These are phyloP conservation scores for Holothuria glaberrima DNA, from an alignment of 35 echinoderm and acorn worm genomes.

Conservation along the genomic window DNA sequence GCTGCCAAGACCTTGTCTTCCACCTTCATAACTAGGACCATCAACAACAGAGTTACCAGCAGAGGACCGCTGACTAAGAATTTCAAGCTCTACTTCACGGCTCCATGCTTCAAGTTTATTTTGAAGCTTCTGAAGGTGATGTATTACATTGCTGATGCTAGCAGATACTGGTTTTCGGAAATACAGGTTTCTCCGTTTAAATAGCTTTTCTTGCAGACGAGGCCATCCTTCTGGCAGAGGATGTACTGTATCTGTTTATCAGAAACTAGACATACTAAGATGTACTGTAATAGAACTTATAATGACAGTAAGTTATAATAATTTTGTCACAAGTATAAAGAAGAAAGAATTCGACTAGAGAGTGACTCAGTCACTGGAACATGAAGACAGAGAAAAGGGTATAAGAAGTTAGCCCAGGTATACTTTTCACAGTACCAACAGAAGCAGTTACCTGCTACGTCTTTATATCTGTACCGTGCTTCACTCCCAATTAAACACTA, in stretches of 20 bases:
- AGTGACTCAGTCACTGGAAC: too few species aligned
- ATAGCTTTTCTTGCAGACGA: conserved; percentile 88
- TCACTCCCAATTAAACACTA: too few species aligned
- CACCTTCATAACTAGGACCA: conserved; percentile 29
- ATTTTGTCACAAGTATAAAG: too few species aligned
- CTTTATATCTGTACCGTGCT: too few species aligned
- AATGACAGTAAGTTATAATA: too few species aligned
- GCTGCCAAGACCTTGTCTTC: conserved; percentile 25
- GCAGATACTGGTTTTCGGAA: conserved; percentile 85
- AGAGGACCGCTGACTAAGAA: conserved; percentile 68
- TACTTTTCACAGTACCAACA: too few species aligned
- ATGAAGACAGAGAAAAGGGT: too few species aligned
- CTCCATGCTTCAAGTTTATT: conserved; percentile 96
- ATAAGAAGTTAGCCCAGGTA: too few species aligned
- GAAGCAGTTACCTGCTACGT: too few species aligned
- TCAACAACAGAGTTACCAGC: conserved; percentile 9
- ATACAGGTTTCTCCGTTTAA: conserved; percentile 78
- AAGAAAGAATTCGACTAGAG: too few species aligned
- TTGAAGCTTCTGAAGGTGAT: conserved; percentile 89
- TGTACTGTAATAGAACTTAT: neutral
- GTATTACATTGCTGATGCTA: conserved; percentile 77
- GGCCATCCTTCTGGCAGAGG: conserved; percentile 94
- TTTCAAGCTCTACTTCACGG: conserved; percentile 92
- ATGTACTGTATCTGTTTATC: conserved; percentile 66
- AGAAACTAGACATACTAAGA: neutral